These are phyloP conservation scores for Ptilodon capucinus DNA, from an alignment of 2,888 invertebrate species.

Conservation along the genomic window DNA sequence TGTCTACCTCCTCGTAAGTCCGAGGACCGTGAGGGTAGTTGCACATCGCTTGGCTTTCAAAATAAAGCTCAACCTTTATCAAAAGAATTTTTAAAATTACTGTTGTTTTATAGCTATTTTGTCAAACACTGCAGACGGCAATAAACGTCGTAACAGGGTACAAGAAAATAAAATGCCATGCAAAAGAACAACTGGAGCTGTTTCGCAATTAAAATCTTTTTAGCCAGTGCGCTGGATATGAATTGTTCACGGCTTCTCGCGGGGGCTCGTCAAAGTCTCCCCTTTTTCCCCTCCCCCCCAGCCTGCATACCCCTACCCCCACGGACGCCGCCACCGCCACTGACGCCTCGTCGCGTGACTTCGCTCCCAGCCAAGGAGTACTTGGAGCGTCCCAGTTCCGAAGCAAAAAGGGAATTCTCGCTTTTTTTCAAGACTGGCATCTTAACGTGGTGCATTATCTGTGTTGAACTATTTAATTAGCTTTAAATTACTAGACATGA, in stretches of 20 bases:
- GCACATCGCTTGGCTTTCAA: neutral
- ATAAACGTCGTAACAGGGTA: slow-evolving; percentile 3
- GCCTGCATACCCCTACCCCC: slow-evolving; percentile 3
- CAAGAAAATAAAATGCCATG: slow-evolving; percentile 17
- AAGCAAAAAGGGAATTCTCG: slow-evolving; percentile 26
- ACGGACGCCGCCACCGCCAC: slow-evolving; percentile 3
- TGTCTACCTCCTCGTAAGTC: too few relatives aligned
- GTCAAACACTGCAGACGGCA: neutral
- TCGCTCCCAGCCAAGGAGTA: slow-evolving; percentile 35
- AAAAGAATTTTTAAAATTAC: neutral
- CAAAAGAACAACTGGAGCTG: slow-evolving; percentile 29
- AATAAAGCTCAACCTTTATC: neutral
- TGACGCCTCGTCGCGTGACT: slow-evolving; percentile 19
- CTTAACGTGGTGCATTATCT: slow-evolving; percentile 21
- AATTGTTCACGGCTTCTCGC: slow-evolving; percentile 40
- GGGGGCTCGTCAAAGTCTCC: slow-evolving; percentile 4
- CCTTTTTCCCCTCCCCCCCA: neutral
- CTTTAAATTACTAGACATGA: neutral
- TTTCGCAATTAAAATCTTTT: slow-evolving; percentile 45
- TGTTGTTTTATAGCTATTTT: neutral
- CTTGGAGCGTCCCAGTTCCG: slow-evolving; percentile 45
- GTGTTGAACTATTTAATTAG: neutral
- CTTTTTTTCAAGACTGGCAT: slow-evolving; percentile 28
- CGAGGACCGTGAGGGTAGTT: neutral
- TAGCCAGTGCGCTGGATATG: slow-evolving; percentile 36